phyloP scores from a whole-genome alignment of 2,888 invertebrate species.

The Mesochorus sp. region DNA sequence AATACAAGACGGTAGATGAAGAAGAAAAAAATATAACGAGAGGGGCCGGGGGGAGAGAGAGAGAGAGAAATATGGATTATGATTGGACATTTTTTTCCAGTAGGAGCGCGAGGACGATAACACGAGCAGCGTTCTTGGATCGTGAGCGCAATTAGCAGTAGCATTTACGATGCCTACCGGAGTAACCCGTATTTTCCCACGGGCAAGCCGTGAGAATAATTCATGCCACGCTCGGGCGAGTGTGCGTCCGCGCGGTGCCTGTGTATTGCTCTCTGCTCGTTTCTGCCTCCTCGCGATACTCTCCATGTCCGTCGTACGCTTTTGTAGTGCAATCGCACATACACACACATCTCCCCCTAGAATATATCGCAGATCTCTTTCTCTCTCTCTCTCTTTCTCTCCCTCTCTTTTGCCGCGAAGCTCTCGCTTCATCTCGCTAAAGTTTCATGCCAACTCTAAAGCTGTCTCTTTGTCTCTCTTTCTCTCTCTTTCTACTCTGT shows the following conservation, averaged over 20 bases:
- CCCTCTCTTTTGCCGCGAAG: slow-evolving; percentile 17
- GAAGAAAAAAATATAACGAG: background rate
- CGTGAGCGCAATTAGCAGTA: slow-evolving; percentile 78
- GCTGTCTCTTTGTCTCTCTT: slow-evolving; percentile 2
- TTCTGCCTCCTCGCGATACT: slow-evolving; percentile 39
- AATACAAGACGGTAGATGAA: background rate
- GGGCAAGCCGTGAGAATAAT: slow-evolving; percentile 81
- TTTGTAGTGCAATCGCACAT: slow-evolving; percentile 30
- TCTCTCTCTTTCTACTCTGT: slow-evolving; percentile 13
- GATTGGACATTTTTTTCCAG: slow-evolving; percentile 57
- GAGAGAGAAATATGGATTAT: slow-evolving; percentile 47
- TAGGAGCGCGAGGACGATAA: slow-evolving; percentile 60
- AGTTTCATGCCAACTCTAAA: background rate
- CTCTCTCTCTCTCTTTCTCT: slow-evolving; percentile 30
- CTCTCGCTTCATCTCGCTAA: slow-evolving; percentile 25
- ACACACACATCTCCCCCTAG: slow-evolving; percentile 13
- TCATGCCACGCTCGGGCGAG: slow-evolving; percentile 75
- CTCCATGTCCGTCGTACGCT: slow-evolving; percentile 50
- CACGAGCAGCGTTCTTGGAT: slow-evolving; percentile 64
- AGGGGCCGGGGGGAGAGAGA: too few species aligned
- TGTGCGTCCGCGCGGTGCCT: slow-evolving; percentile 60
- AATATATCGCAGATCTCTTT: slow-evolving; percentile 17
- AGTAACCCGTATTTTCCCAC: slow-evolving; percentile 80
- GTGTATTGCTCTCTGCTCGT: slow-evolving; percentile 31
- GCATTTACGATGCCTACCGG: slow-evolving; percentile 79